A percentile compares a stretch with the other conserved stretches of the same genome.
Conservation (phyloP, 2,113 vertebrate genomes). For the Periophthalmus modestus region DNA sequence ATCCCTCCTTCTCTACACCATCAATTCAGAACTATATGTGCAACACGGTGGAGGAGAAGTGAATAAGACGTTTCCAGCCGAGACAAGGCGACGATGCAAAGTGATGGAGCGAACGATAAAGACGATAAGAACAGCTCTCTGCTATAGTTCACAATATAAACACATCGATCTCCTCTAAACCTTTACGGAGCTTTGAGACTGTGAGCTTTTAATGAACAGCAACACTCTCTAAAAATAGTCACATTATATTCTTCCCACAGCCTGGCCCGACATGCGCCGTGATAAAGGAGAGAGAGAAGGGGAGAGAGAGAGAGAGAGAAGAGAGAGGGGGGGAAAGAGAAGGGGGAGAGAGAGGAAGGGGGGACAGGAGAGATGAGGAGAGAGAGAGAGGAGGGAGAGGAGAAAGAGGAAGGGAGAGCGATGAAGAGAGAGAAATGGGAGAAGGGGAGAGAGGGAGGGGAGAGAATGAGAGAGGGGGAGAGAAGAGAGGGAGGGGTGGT, state of each 20-base stretch:
- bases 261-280: constrained; percentile 63
- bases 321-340: constrained; percentile 8
- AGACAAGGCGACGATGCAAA: constrained; percentile 32
- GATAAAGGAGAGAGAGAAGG: neutral
- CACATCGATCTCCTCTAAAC: constrained; percentile 5
- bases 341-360: too few species aligned
- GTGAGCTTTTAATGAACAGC: constrained; percentile 35
- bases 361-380: too few species aligned
- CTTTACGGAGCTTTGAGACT: constrained; percentile 16
- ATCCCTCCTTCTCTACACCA: neutral
- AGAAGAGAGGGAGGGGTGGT: too few species aligned
- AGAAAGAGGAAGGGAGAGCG: too few species aligned
- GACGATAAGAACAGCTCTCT: constrained; percentile 33
- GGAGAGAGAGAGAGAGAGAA: too few species aligned
- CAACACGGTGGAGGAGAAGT: constrained; percentile 39
- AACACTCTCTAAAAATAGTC: constrained; percentile 77
- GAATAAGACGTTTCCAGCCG: constrained; percentile 61
- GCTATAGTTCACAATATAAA: constrained; percentile 14
- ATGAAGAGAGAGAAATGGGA: too few species aligned
- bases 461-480: too few species aligned
- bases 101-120: constrained; percentile 33
- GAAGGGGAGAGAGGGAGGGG: too few species aligned
- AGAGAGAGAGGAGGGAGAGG: too few species aligned
- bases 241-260: constrained; percentile 54
- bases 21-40: constrained; percentile 36